A percentile compares a stretch with the other conserved stretches of the same genome.
phyloP scores from a whole-genome alignment of 2,113 vertebrate species.

The Corvus cornix region DNA sequence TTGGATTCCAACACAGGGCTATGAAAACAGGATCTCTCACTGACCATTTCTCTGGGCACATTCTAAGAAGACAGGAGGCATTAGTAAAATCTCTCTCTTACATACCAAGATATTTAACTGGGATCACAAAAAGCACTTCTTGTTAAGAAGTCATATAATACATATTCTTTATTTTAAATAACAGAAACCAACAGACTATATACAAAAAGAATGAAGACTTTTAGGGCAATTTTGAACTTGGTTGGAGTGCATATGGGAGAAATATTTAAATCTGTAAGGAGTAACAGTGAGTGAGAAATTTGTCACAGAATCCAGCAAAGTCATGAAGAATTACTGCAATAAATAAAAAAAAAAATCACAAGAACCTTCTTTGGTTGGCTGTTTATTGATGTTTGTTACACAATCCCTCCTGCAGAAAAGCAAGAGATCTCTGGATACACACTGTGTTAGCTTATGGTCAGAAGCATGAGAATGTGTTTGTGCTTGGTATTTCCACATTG shows the following conservation, averaged over 20 bases:
- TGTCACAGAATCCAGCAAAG: not conserved
- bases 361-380: fast-evolving
- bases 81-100: not conserved
- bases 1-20: fast-evolving
- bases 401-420: not conserved
- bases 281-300: not conserved
- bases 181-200: fast-evolving
- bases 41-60: not conserved
- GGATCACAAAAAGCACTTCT: fast-evolving
- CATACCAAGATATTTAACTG: not conserved
- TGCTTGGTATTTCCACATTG: not conserved
- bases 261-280: not conserved
- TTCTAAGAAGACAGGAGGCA: not conserved
- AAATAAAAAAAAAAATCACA: not conserved
- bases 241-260: not conserved
- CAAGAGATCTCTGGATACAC: not conserved
- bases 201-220: not conserved
- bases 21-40: not conserved
- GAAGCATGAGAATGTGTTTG: not conserved
- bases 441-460: not conserved
- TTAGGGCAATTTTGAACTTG: not conserved
- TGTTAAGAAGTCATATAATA: not conserved
- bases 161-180: not conserved
- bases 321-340: not conserved
- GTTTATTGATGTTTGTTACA: not conserved